A percentile compares a stretch with the other conserved stretches of the same genome.
These are phyloP conservation scores for Drosophila peninsularis DNA, from an alignment of 2,888 invertebrate species.

Conservation along the genomic window DNA sequence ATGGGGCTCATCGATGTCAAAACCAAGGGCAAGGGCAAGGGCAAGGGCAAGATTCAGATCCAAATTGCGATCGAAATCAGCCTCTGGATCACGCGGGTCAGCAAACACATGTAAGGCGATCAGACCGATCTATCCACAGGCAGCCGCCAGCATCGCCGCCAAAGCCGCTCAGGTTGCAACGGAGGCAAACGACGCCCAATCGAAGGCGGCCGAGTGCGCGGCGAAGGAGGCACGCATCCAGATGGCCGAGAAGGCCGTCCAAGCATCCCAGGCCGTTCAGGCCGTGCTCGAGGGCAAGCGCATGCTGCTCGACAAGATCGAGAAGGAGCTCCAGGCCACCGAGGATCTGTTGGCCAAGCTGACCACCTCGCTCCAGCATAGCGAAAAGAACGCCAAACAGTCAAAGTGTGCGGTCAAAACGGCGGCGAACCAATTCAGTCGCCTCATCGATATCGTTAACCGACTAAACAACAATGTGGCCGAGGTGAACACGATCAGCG, in stretches of 20 bases:
- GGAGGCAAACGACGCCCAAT: slow-evolving; percentile 90
- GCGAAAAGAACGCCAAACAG: slow-evolving; percentile 87
- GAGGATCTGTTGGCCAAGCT: neutral
- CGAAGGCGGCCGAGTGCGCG: slow-evolving; percentile 89
- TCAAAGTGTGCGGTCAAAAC: slow-evolving; percentile 87
- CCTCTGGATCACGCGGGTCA: no score
- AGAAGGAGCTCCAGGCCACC: neutral
- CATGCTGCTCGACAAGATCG: neutral
- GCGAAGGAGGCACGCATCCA: slow-evolving; percentile 89
- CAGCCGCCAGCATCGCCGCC: slow-evolving; percentile 16
- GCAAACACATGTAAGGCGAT: no score
- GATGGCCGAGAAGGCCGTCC: slow-evolving; percentile 89
- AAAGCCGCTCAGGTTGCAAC: slow-evolving; percentile 84
- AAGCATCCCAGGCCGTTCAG: slow-evolving; percentile 89
- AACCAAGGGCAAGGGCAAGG: no score
- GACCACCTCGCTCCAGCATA: slow-evolving; percentile 85
- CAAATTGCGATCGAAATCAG: no score
- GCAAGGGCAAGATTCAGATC: no score
- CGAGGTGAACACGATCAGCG: slow-evolving; percentile 87
- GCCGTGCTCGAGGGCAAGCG: slow-evolving; percentile 89
- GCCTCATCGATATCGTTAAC: slow-evolving; percentile 84
- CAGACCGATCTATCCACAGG: neutral
- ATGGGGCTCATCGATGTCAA: no score
- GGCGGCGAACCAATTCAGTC: slow-evolving; percentile 86
- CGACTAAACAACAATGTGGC: slow-evolving; percentile 86